phyloP scores from a whole-genome alignment of 2,113 vertebrate genomes.

The Semicossyphus pulcher region DNA sequence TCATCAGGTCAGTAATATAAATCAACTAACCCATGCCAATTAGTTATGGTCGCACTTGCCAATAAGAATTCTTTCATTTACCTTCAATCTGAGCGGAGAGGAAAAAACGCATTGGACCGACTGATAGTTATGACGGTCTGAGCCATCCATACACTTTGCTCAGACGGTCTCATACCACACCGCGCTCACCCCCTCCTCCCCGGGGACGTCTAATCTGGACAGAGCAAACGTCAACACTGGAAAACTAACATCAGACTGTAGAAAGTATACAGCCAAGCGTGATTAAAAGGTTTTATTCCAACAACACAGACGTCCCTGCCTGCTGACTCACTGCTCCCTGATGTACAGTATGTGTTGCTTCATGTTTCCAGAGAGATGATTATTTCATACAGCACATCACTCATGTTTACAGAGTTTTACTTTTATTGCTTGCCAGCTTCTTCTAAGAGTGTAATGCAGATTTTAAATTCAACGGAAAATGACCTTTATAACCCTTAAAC shows the following conservation, averaged over 20 bases:
- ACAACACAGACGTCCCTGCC: constrained; percentile 14
- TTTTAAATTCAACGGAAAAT: no score
- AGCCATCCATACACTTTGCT: neutral
- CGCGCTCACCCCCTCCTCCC: neutral
- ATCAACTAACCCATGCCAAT: neutral
- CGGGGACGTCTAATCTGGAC: constrained; percentile 16
- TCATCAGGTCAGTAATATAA: no score
- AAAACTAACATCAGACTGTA: constrained; percentile 43
- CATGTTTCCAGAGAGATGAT: constrained; percentile 27
- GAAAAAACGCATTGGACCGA: neutral
- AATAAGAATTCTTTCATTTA: neutral
- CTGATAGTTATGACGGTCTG: constrained; percentile 10
- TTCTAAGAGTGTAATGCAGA: neutral
- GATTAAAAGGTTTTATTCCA: constrained; percentile 54
- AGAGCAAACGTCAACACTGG: constrained; percentile 37
- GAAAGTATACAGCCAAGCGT: constrained; percentile 40
- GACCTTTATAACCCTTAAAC: no score
- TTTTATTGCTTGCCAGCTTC: constrained; percentile 4
- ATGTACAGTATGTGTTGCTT: constrained; percentile 1
- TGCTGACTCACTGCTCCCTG: constrained; percentile 15
- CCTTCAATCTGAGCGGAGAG: neutral
- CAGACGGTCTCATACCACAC: constrained; percentile 8
- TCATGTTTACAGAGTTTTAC: neutral
- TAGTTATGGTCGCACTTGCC: neutral
- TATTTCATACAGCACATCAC: neutral